phyloP scores from a whole-genome alignment of 2,113 vertebrate species.

The Tympanuchus pallidicinctus region DNA sequence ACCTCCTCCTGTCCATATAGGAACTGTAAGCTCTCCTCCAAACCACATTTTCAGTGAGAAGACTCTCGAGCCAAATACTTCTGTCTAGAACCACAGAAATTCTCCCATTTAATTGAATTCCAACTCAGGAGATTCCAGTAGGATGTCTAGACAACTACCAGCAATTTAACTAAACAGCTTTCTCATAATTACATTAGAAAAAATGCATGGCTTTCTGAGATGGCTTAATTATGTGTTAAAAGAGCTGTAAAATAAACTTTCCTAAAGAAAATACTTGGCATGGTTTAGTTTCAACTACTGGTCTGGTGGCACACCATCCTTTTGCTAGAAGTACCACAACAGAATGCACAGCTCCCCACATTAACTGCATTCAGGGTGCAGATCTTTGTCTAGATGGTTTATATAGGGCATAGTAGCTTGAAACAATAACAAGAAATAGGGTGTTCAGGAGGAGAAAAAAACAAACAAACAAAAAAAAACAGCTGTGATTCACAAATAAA shows the following conservation, averaged over 20 bases:
- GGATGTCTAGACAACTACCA: conserved; percentile 28
- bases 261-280: background rate
- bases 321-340: background rate
- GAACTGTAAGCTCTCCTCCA: background rate
- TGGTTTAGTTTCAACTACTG: background rate
- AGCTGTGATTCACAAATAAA: background rate
- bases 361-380: background rate
- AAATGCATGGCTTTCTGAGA: background rate
- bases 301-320: background rate
- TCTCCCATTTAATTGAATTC: conserved; percentile 50
- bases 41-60: conserved; percentile 10
- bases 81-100: background rate
- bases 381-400: background rate
- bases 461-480: background rate
- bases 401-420: background rate
- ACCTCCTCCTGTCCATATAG: background rate
- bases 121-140: background rate
- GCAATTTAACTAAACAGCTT: conserved; percentile 26
- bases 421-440: background rate
- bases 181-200: conserved; percentile 14
- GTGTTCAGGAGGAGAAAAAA: background rate
- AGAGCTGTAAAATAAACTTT: conserved; percentile 22
- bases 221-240: conserved; percentile 8
- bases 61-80: background rate
- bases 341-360: background rate